Base-by-base conservation (phyloP, 2,888 invertebrate species). In the Folsomia manolachei region DNA sequence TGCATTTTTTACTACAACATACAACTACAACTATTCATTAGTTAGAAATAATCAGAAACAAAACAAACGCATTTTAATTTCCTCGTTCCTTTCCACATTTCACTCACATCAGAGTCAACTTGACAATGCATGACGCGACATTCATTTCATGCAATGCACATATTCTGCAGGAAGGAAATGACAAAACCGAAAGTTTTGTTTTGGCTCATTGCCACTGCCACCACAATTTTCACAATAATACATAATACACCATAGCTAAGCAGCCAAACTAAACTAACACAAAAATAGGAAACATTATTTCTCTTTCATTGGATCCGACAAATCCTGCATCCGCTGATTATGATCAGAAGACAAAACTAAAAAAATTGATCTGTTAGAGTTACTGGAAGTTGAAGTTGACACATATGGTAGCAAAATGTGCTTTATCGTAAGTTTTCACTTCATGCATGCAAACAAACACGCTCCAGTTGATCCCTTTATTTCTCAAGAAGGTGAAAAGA, bases 171-270 rank as follows among this genome's bases (percentile, higher is more conserved):
- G 11, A 24, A 63, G 63, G 25, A 63, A 25, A 63, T 7, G 52
- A 64, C 23, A 24, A 66, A 21, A 23, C 51, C 23, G 66, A 66
- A 39, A 39, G 39, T 39, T 60, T 21, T 21, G 19, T 19, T 66
- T 51, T 66, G 66, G 66, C 66, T 51, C 66, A 66, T 66, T 66
- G 66, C 39, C 39, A 39, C 39, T 66, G 66, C 39, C 39, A 39
- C 39, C 39, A 39, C 39, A 39, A 4, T 39, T 39, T 39, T 39
- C 14, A 14, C 7, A 39, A 39, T 39, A 39, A 39, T 39, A 39
- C 4, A 39, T 4, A 39, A 39, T 4, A n/a, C n/a, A n/a, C n/a
- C n/a, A n/a, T n/a, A n/a, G n/a, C 4, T 4, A 39, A 39, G 39
- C 4, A 39, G 39, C 39, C 14, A 4, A 39, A 39, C 4, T n/a